Evolutionary conservation across 2,888 invertebrate species (phyloP), one percentile per base, ranked within the genome.

Genomic region (Cheilosia pagana): DNA sequence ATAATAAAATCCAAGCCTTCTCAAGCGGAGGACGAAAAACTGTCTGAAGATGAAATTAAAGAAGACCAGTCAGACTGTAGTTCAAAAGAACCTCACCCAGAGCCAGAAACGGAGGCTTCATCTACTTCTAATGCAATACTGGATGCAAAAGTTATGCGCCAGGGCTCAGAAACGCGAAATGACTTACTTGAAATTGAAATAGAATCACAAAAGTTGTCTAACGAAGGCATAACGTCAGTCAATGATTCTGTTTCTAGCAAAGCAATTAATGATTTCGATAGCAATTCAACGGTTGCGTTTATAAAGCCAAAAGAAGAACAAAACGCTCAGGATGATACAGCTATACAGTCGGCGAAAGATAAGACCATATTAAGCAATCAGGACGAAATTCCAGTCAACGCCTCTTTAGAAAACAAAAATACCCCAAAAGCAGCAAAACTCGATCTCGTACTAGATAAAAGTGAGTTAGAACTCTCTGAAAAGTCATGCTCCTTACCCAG

Each of bases 161-260:
- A 92, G 74, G 88, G 91, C 1, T 92, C 91, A 0, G 91, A 92
- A 55, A 92, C 91, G 0, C 87, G 91, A 77, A 91, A 92, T 75
- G 91, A 92, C 87, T 81, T 92, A 12, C 86, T 91, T 2, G 90
- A 91, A 76, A 87, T 88, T 28, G 90, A 90, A 75, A 87, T 25
- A 16, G 86, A 81, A 21, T 55, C 35, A 12, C 63, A 76, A 21
- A 76, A 65, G 52, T 14, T 53, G 12, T 43, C 4, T 28, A 5
- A 19, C 3, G 28, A 89, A 88, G 12, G 35, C 35, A 35, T 8
- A 3, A 3, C 35, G 0, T 12, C 35, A 12, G 60, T 21, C 3
- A 43, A 14, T 19, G n/a, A 12, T 7, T 3, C 25, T 1, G 23
- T 19, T 19, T 6, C 12, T 12, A 0, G 3, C 25, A 41, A 31